Evolutionary conservation across 2,888 invertebrate genomes (phyloP).

Genomic region (Chamaedrilus cognettii): DNA sequence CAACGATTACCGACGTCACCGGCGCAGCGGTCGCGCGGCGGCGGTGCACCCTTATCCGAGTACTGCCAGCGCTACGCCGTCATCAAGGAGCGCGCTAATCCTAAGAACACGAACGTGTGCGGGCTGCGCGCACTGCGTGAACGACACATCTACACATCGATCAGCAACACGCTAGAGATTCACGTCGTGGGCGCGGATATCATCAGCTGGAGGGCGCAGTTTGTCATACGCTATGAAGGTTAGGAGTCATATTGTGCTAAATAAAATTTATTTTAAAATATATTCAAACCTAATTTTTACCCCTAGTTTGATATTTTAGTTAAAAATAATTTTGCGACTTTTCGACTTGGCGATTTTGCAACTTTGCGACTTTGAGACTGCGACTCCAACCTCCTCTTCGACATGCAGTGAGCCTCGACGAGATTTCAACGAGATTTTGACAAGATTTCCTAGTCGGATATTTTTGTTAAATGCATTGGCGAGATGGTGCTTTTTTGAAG

Average conservation of each 20-base stretch:
- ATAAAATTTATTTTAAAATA: too few species aligned
- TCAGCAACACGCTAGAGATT: slow-evolving; percentile 32
- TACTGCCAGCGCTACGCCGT: slow-evolving; percentile 5
- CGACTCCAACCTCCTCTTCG: too few species aligned
- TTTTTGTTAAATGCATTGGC: too few species aligned
- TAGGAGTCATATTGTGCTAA: neutral
- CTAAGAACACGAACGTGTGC: slow-evolving; percentile 25
- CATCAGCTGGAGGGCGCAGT: slow-evolving; percentile 25
- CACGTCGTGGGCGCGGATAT: slow-evolving; percentile 31
- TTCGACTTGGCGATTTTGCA: too few species aligned
- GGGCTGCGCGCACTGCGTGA: slow-evolving; percentile 16
- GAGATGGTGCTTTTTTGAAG: too few species aligned
- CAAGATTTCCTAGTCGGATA: too few species aligned
- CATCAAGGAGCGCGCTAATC: slow-evolving; percentile 24
- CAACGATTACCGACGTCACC: neutral
- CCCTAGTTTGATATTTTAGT: too few species aligned
- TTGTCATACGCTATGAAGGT: slow-evolving; percentile 38
- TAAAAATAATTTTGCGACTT: too few species aligned
- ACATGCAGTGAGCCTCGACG: too few species aligned
- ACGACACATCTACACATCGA: slow-evolving; percentile 24
- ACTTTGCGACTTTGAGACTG: too few species aligned
- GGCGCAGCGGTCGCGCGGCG: neutral
- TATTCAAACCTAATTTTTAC: too few species aligned
- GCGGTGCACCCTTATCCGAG: neutral
- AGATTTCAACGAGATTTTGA: too few species aligned